Conservation (phyloP, 2,113 vertebrate species). For the Odocoileus hemionus region DNA sequence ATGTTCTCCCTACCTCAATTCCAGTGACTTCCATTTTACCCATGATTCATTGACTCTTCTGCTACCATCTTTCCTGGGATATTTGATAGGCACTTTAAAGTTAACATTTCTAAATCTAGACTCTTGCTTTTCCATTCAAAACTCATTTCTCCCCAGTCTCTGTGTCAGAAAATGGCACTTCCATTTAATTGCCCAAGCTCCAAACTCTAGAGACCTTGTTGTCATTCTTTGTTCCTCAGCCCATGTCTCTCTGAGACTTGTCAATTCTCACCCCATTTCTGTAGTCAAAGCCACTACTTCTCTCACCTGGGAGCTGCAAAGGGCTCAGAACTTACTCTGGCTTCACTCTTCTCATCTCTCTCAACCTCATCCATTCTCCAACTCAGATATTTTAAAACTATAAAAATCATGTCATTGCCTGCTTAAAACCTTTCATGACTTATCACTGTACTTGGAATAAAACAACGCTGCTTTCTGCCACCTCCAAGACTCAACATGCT, state of each 20-base stretch:
- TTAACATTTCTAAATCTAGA: not conserved
- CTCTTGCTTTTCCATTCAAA: not conserved
- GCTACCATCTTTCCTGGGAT: not conserved
- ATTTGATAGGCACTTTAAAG: not conserved
- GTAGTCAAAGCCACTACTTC: not conserved
- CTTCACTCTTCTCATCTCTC: not conserved
- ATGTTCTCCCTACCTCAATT: not conserved
- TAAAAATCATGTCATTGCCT: not conserved
- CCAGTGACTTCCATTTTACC: not conserved
- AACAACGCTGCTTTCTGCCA: not conserved
- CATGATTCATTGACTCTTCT: not conserved
- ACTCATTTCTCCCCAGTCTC: not conserved
- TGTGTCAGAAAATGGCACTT: not conserved
- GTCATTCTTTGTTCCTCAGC: not conserved
- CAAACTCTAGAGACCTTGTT: not conserved
- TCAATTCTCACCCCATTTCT: not conserved
- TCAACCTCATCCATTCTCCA: not conserved
- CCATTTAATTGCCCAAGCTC: not conserved
- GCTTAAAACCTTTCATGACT: not conserved
- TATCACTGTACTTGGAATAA: not conserved
- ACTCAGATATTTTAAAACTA: not conserved
- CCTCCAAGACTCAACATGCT: accelerated
- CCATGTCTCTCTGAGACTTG: not conserved
- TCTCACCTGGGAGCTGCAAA: not conserved
- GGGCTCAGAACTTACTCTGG: not conserved